These are phyloP conservation scores for Dolichopus griseipennis DNA, from an alignment of 2,888 invertebrate species.

Conservation along the genomic window DNA sequence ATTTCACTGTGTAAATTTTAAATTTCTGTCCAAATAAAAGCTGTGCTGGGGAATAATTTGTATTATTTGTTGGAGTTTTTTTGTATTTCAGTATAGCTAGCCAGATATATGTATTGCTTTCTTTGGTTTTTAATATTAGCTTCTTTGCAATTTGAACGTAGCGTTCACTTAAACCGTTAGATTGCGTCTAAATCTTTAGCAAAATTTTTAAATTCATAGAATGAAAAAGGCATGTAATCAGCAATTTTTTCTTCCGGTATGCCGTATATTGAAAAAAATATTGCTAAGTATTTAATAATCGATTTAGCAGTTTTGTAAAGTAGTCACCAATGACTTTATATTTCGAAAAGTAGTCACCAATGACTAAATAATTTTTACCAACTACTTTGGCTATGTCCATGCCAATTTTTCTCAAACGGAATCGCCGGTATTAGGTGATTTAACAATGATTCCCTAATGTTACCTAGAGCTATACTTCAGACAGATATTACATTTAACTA, in stretches of 20 bases:
- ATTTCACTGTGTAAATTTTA: too few species aligned
- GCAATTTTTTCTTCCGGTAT: constrained; percentile 13
- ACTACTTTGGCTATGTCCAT: constrained; percentile 11
- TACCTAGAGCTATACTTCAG: constrained; percentile 12
- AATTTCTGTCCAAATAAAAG: too few species aligned
- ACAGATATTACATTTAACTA: constrained; percentile 14
- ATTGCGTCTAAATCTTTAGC: constrained; percentile 9
- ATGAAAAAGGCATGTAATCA: constrained; percentile 17
- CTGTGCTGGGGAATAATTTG: too few species aligned
- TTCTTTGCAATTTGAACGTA: constrained; percentile 12
- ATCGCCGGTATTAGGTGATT: constrained; percentile 11
- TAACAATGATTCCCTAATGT: constrained; percentile 11
- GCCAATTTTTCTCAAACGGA: constrained; percentile 14
- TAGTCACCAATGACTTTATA: constrained; percentile 13
- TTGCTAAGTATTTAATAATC: constrained; percentile 11
- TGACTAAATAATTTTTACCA: background rate
- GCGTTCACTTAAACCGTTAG: constrained; percentile 11
- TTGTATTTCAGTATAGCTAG: background rate
- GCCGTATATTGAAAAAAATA: constrained; percentile 14
- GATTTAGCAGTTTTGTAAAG: constrained; percentile 12
- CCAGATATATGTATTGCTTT: constrained; percentile 2
- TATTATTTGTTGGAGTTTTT: too few species aligned
- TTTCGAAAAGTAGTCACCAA: constrained; percentile 13
- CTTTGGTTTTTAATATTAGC: constrained; percentile 9
- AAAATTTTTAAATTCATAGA: constrained; percentile 11